Base-by-base conservation (phyloP, 2,888 invertebrate genomes). In the Leptinotarsa rubiginosa region DNA sequence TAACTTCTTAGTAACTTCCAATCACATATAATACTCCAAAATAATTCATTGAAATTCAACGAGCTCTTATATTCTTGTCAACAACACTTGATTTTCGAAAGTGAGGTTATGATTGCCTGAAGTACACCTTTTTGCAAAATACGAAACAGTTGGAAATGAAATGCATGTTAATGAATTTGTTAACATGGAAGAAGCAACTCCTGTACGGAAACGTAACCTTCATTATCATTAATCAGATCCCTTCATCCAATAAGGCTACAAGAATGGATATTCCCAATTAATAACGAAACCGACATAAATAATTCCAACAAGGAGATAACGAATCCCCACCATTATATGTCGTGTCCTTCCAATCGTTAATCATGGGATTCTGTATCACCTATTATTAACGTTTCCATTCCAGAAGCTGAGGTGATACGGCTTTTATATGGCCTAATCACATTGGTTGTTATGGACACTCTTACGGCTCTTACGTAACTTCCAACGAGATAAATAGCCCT, bases 381-480 rank as follows among this genome's bases (percentile, higher is more conserved):
- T 65, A 47, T 20, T 47, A 65, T 47, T 47, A 20, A 52, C 54
- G 41, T 68, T 54, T 54, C 47, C 47, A 56, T 56, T 18, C 18
- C 20, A 47, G 3, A 47, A 69, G 52, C 56, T 47, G 62, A 56
- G 56, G 62, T 68, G 59, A 56, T 69, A 54, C 56, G 54, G 54
- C 69, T 69, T 69, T 69, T 69, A 68, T 68, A 69, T 56, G 47
- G 22, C 31, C 69, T 69, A 69, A 69, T 69, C 69, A 69, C 69
- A 62, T 62, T 41, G 41, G 59, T 56, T 56, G 56, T 47, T 41
- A 54, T 56, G 56, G 69, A 54, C 69, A 54, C 67, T 56, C 47
- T 56, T 56, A 47, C 47, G 47, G 56, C 56, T 56, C n/a, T 54
- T 54, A 41, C 56, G 52, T 47, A 47, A 56, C 47, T 41, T 69